phyloP scores from a whole-genome alignment of 2,888 invertebrate genomes.

The Brenthis daphne region DNA sequence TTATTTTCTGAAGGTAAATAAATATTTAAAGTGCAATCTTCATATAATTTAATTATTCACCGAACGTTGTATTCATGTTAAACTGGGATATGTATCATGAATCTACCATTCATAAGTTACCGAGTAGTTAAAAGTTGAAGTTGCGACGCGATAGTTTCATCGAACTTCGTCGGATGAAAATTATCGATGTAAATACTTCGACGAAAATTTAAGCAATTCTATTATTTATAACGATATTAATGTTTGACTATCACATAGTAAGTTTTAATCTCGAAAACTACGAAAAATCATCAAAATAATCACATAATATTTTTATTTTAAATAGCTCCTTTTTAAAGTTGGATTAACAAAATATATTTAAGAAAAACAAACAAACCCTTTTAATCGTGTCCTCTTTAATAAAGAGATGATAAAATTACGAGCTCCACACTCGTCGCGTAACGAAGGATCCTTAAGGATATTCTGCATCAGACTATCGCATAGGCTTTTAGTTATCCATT shows the following conservation, averaged over 20 bases:
- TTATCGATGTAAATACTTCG: constrained; percentile 21
- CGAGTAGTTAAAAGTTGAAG: constrained; percentile 28
- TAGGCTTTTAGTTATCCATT: constrained; percentile 35
- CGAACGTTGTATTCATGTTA: not conserved
- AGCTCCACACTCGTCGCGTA: constrained; percentile 7
- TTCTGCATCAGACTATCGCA: constrained; percentile 19
- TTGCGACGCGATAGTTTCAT: constrained; percentile 26
- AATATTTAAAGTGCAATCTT: constrained; percentile 2
- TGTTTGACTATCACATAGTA: too few relatives aligned
- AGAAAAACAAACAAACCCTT: not conserved
- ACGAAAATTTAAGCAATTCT: not conserved
- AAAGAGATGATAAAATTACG: constrained; percentile 2
- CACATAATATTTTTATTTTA: too few relatives aligned
- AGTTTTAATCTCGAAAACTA: too few relatives aligned
- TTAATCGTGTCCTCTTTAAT: not conserved
- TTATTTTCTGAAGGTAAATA: too few relatives aligned
- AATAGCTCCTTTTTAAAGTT: too few relatives aligned
- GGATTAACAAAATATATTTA: not conserved
- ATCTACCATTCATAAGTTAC: constrained; percentile 20
- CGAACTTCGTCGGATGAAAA: constrained; percentile 24
- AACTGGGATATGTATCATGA: constrained; percentile 9
- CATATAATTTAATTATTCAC: constrained; percentile 7
- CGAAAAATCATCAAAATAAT: too few relatives aligned
- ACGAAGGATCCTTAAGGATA: constrained; percentile 20
- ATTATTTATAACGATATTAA: not conserved